Percentiles rank a stretch among this genome's conserved stretches.
phyloP scores from a whole-genome alignment of 1,140 invertebrate species.

The Diabrotica undecimpunctata region DNA sequence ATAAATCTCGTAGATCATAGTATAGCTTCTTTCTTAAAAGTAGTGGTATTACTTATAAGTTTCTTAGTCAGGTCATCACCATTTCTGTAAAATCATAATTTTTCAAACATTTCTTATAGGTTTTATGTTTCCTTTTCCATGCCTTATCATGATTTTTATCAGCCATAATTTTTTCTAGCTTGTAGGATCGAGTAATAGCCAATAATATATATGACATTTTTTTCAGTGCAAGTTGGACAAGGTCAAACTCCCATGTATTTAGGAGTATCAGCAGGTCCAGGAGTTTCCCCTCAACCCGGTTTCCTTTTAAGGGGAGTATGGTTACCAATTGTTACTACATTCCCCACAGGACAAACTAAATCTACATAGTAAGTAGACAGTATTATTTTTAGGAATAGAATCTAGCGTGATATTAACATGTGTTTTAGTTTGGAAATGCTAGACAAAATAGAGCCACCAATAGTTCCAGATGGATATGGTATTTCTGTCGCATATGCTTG shows the following conservation, averaged over 20 bases:
- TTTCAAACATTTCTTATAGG: too few relatives aligned
- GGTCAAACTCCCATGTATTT: conserved; percentile 67
- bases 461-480: conserved; percentile 91
- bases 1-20: too few relatives aligned
- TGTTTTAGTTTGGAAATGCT: conserved; percentile 84
- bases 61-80: too few relatives aligned
- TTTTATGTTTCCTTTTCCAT: too few relatives aligned
- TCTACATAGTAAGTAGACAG: conserved; percentile 75
- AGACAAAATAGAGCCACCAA: conserved; percentile 90
- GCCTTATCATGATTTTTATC: too few relatives aligned
- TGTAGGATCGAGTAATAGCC: too few relatives aligned
- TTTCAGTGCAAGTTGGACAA: conserved; percentile 46
- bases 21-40: too few relatives aligned
- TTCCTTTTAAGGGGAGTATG: conserved; percentile 91
- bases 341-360: conserved; percentile 81
- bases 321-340: conserved; percentile 80
- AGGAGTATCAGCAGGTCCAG: conserved; percentile 68
- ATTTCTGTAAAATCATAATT: too few relatives aligned
- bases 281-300: conserved; percentile 81
- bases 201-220: too few relatives aligned
- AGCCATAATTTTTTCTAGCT: too few relatives aligned
- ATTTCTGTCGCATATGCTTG: conserved; percentile 92
- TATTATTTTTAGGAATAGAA: neutral
- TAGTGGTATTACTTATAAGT: too few relatives aligned
- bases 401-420: neutral